Conservation (phyloP, 1,140 invertebrate species). For the Hyles euphorbiae region DNA sequence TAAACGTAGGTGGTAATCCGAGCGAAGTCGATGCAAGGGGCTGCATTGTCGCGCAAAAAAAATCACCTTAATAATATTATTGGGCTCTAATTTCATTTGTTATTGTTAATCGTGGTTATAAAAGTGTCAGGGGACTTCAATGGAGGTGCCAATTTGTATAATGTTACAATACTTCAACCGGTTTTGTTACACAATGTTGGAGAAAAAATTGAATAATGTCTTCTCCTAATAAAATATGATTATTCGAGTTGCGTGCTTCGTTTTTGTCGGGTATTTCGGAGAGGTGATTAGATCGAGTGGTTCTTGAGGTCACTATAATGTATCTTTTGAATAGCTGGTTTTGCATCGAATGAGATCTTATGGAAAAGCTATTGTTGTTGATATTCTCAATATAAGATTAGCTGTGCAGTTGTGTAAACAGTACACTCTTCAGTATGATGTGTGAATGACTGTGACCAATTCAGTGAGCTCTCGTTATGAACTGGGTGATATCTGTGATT, state of each 20-base stretch:
- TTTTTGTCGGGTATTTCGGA: constrained; percentile 15
- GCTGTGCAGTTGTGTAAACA: too few relatives aligned
- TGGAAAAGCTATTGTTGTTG: not conserved
- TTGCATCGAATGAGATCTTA: not conserved
- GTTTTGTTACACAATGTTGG: constrained; percentile 40
- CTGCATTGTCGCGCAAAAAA: constrained; percentile 40
- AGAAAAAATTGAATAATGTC: constrained; percentile 28
- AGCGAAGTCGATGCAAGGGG: constrained; percentile 43
- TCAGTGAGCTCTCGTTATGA: too few relatives aligned
- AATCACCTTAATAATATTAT: constrained; percentile 61
- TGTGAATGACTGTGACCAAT: too few relatives aligned
- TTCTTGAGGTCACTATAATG: not conserved
- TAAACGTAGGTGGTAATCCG: constrained; percentile 69
- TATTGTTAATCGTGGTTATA: constrained; percentile 54
- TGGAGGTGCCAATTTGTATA: constrained; percentile 56
- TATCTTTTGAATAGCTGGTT: not conserved
- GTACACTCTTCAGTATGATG: too few relatives aligned
- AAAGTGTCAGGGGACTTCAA: constrained; percentile 56
- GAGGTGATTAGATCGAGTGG: constrained; percentile 29
- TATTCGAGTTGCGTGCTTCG: constrained; percentile 37
- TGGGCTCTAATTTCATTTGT: constrained; percentile 70
- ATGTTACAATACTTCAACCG: constrained; percentile 40
- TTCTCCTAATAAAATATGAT: constrained; percentile 49
- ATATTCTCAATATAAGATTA: too few relatives aligned
- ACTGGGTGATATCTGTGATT: too few relatives aligned